Base-by-base conservation (phyloP, 2,113 vertebrate genomes). In the Coptodon bakossiorum region DNA sequence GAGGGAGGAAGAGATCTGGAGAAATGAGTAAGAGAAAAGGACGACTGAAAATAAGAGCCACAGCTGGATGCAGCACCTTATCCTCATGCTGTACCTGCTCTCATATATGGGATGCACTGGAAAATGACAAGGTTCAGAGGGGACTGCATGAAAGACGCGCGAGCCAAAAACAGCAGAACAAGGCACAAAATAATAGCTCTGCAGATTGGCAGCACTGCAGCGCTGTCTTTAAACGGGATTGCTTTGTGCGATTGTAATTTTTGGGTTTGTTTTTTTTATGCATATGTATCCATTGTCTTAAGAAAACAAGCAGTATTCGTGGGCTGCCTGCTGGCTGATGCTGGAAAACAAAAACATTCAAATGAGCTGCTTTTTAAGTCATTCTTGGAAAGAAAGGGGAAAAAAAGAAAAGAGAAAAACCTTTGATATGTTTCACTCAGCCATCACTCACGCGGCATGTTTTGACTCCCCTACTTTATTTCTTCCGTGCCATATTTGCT, bases 121-220 rank as follows among this genome's bases (percentile, higher is more conserved):
- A 71, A 87, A 86, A 89, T 71, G 10, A 81, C 78, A 80, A n/a
- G 53, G 38, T 87, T 90, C 27, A 31, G 24, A 17, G 5, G 38
- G 61, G 29, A 79, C n/a, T 83, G 85, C 31, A 19, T 22, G 29
- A 45, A 59, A 82, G 88, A 84, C 29, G 59, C 36, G 52, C 3
- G 31, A 73, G 36, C 22, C 40, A 85, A 88, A 79, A 52, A 81
- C 24, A 57, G 82, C 66, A 34, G 27, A 80, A n/a, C n/a, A 63
- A 40, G 81, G 34, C 43, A 80, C 29, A 73, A 81, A 87, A 88
- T 50, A 86, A 86, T 45, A 71, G 83, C 86, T 88, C 76, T 81
- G 81, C 56, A 78, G 89, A 91, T 91, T 92, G 92, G 90, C 86
- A 88, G 90, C 50, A 27, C 43, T 9, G 24, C 68, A 82, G 82